Percentiles rank a stretch among this genome's conserved stretches.
Evolutionary conservation across 2,888 invertebrate species (phyloP).

Genomic region (Hartigia nigra): DNA sequence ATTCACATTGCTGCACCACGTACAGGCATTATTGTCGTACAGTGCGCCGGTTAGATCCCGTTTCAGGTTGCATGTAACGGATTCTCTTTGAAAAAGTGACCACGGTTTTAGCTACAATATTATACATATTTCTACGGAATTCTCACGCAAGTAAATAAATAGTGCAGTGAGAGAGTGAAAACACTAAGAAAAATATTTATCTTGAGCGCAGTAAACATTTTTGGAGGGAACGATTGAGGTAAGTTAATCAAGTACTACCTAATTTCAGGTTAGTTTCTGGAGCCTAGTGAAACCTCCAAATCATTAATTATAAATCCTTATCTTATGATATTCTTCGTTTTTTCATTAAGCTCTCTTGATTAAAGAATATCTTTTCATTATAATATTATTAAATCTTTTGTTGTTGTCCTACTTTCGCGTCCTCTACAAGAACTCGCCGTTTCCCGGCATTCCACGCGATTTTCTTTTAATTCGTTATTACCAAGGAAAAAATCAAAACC

Average conservation of each 20-base stretch:
- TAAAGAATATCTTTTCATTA: neutral
- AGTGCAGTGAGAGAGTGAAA: neutral
- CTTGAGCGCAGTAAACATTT: neutral
- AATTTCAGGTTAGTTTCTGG: neutral
- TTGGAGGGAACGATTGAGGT: neutral
- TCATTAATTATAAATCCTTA: neutral
- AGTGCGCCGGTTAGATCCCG: neutral
- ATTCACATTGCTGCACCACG: neutral
- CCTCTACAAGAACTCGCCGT: neutral
- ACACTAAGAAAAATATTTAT: neutral
- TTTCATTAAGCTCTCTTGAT: neutral
- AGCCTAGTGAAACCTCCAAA: neutral
- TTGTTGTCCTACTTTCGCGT: neutral
- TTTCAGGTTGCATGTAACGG: neutral
- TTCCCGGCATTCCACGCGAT: neutral
- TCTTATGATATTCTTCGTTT: neutral
- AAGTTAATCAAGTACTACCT: neutral
- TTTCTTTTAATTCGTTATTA: neutral
- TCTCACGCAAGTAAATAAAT: neutral
- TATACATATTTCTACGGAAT: neutral
- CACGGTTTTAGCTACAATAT: neutral
- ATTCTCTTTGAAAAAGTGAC: neutral
- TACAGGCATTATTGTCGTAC: neutral
- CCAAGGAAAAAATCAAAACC: neutral
- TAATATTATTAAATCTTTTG: neutral